These are phyloP conservation scores for Cavia porcellus DNA, from an alignment of 2,113 vertebrate genomes.

Conservation along the genomic window DNA sequence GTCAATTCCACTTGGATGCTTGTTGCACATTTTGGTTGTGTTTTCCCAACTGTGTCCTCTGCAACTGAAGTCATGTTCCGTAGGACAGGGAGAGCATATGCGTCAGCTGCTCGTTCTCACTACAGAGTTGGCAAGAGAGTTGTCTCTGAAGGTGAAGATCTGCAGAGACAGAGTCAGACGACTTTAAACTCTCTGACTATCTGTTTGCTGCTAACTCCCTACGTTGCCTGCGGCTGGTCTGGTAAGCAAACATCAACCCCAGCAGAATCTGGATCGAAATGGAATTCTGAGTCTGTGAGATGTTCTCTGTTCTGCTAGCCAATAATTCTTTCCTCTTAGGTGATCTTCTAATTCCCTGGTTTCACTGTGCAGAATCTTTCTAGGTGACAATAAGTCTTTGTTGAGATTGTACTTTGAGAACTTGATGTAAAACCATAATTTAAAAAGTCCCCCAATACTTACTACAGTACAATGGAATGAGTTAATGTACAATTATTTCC, in stretches of 20 bases:
- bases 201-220: neutral
- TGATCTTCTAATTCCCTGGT: neutral
- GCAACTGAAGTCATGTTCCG: neutral
- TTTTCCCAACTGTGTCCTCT: neutral
- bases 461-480: neutral
- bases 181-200: conserved; percentile 4
- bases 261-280: neutral
- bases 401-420: neutral
- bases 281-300: neutral
- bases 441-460: neutral
- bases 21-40: neutral
- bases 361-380: conserved; percentile 11
- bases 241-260: neutral
- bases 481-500: neutral
- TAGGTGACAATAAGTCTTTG: neutral
- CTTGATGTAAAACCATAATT: conserved; percentile 28
- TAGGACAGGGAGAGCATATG: neutral
- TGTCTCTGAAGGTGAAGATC: neutral
- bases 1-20: neutral
- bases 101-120: neutral
- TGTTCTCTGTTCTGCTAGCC: neutral
- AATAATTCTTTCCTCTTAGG: neutral
- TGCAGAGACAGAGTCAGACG: neutral
- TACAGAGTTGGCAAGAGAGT: conserved; percentile 1
- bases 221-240: neutral